Evolutionary conservation across 2,888 invertebrate genomes (phyloP).

Genomic region (Ormyrus labotus): DNA sequence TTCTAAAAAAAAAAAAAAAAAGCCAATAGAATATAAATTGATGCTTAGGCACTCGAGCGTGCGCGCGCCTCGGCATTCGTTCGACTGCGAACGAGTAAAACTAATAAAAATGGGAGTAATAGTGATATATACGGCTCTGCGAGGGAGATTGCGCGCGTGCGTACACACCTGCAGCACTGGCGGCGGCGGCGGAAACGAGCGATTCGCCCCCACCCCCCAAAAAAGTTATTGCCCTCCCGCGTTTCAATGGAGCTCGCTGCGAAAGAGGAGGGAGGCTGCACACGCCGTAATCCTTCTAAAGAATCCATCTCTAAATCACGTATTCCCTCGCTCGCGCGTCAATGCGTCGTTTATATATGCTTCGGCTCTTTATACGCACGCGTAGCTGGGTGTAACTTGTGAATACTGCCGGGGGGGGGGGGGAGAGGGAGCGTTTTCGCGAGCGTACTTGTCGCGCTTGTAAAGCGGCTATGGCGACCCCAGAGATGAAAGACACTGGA

Average conservation of each 20-base stretch:
- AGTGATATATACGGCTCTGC: conserved; percentile 12
- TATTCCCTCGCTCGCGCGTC: conserved; percentile 17
- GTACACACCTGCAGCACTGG: neutral
- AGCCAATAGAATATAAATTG: conserved; percentile 19
- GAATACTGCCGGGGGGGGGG: too few relatives aligned
- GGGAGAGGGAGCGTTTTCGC: too few relatives aligned
- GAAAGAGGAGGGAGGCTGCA: neutral
- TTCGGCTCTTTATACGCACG: neutral
- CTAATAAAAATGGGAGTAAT: conserved; percentile 41
- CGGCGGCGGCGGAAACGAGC: conserved; percentile 31
- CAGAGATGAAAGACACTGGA: too few relatives aligned
- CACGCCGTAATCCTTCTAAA: conserved; percentile 24
- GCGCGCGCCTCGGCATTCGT: neutral
- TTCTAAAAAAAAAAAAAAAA: neutral
- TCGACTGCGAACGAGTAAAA: conserved; percentile 18
- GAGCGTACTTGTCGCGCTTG: too few relatives aligned
- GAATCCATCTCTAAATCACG: conserved; percentile 50
- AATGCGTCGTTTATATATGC: conserved; percentile 12
- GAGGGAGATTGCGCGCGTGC: neutral
- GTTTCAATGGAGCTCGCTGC: conserved; percentile 20
- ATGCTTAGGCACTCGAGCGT: conserved; percentile 5
- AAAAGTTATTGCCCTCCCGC: conserved; percentile 26
- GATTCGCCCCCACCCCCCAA: neutral
- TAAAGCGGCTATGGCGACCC: too few relatives aligned
- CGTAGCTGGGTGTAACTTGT: too few relatives aligned